Base-by-base conservation (phyloP, 2,113 vertebrate species). In the Elanoides forficatus region DNA sequence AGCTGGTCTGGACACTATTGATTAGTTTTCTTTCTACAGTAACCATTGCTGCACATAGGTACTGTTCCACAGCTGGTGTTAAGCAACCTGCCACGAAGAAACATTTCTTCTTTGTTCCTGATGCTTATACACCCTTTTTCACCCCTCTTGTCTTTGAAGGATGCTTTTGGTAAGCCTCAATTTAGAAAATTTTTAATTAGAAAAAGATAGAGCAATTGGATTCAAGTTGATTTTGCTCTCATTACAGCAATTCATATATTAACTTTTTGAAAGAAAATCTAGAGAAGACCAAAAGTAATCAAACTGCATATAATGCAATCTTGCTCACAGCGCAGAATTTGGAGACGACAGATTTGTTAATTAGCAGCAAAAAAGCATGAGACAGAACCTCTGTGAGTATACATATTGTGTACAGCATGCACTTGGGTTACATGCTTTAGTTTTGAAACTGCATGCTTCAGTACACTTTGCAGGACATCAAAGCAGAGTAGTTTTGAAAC, bases 371-470 rank as follows among this genome's bases (percentile, higher is more conserved):
- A 91, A 96, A 96, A 91, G 86, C 70, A 80, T 2, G 10, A 65
- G 68, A 93, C 36, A 73, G 81, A 93, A 78, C 29, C 60, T 90
- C 42, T 67, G 88, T 17, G 92, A 16, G 84, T 0, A 94, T 50
- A 72, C 22, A 66, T 68, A 48, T n/a, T 94, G 79, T 45, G 53
- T 79, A 90, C 75, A 96, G 93, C 98, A 96, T 98, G 97, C 98
- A 97, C 42, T 92, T 52, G 82, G 55, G 73, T 55, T 91, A 97
- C 97, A 96, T 96, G 96, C 96, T 98, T 96, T 81, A 82, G 52
- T 79, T 96, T 95, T 88, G 88, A 78, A 98, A 95, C 20, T 87
- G 90, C 97, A 97, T 97, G 97, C 97, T 97, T 97, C 83, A 95
- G 84, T 90, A 96, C 73, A 91, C 87, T 92, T 89, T 97, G 94